Evolutionary conservation across 2,113 vertebrate genomes (phyloP), one percentile per base, ranked within the genome.

Genomic region (Misgurnus mizolepis): DNA sequence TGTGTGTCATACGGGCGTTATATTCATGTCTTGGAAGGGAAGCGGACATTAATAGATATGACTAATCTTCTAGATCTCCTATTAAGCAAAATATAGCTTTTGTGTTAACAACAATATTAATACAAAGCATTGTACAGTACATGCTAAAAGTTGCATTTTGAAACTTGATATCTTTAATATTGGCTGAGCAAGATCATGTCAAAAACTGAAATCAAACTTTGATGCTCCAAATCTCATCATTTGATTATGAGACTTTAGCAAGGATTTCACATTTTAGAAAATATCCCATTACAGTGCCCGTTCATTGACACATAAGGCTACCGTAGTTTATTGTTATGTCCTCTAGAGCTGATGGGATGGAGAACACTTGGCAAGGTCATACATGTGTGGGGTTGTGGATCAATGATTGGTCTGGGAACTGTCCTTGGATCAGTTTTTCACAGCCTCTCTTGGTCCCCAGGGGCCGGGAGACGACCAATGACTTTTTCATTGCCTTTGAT

Each of bases 401-500:
- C 79, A 81, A 81, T 84, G 69, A 67, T 86, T 83, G 71, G 84
- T 86, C 80, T 88, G 88, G 86, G 88, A 91, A 88, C 82, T 76
- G 81, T 79, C 79, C 80, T 85, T 80, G 83, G 55, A 80, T 80
- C 64, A 39, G 70, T 73, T 45, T 85, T 85, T 85, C 83, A 83
- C 80, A 71, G 76, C 43, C 78, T 84, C 85, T 83, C 84, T 65
- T 60, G 64, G 80, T 79, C 88, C 87, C 88, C 71, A 1, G 91
- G 89, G 90, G 88, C 83, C 85, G 34, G 67, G 61, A 66, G 70
- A 73, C 66, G 10, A 61, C 53, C 84, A 79, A 53, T 80, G 73
- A 72, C 55, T 77, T 69, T 87, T 88, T 88, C 84, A 89, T 89
- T 90, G 88, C 88, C 78, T 86, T 34, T 84, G 89, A 90, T 90